Conservation (phyloP, 2,888 invertebrate species). For the Agrotis exclamationis region DNA sequence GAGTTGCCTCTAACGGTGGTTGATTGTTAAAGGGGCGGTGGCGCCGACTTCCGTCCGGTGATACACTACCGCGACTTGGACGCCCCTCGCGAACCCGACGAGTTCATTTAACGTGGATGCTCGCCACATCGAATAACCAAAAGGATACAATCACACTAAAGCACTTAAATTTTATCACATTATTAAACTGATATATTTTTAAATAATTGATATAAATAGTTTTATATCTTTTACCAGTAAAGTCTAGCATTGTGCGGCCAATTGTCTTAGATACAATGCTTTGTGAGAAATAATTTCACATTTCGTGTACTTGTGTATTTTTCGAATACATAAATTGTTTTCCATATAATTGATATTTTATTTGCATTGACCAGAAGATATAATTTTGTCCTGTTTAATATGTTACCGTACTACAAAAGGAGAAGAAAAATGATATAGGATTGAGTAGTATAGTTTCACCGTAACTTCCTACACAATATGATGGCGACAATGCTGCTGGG, state of each 20-base stretch:
- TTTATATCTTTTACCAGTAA: constrained; percentile 41
- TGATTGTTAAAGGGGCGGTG: constrained; percentile 93
- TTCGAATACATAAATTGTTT: constrained; percentile 64
- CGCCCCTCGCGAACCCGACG: constrained; percentile 97
- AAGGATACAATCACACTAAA: constrained; percentile 66
- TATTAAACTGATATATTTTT: constrained; percentile 49
- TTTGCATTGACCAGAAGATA: constrained; percentile 52
- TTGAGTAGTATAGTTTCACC: not conserved
- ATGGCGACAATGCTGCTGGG: no score
- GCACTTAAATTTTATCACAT: constrained; percentile 44
- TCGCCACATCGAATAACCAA: constrained; percentile 68
- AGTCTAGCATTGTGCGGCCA: constrained; percentile 36
- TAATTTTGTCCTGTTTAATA: not conserved
- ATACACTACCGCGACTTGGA: constrained; percentile 98
- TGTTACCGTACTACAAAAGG: not conserved
- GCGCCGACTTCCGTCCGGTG: constrained; percentile 96
- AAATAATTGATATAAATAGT: constrained; percentile 53
- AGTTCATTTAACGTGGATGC: constrained; percentile 92
- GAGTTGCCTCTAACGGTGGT: constrained; percentile 72
- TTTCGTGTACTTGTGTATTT: constrained; percentile 53
- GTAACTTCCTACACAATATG: not conserved
- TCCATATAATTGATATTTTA: constrained; percentile 62
- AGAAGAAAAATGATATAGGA: not conserved
- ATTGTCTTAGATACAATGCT: constrained; percentile 51
- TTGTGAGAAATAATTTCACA: constrained; percentile 41